These are phyloP conservation scores for Acleris cristana DNA, from an alignment of 2,888 invertebrate genomes.

Conservation along the genomic window DNA sequence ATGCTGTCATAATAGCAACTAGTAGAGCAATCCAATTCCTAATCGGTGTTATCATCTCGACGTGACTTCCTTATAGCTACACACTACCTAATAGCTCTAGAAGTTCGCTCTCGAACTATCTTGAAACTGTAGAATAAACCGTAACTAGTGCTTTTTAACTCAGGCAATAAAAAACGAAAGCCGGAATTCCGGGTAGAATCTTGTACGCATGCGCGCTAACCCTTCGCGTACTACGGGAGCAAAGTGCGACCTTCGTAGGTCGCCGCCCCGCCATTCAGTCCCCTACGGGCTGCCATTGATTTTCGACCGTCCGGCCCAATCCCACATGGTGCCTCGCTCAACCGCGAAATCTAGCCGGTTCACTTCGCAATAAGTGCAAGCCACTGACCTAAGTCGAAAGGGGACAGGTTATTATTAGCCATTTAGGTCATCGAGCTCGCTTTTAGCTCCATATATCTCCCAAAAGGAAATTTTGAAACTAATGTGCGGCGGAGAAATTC, in stretches of 20 bases:
- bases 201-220: slow-evolving; percentile 68
- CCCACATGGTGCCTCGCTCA: slow-evolving; percentile 61
- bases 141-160: too few relatives aligned
- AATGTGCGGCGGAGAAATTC: not conserved
- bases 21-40: too few relatives aligned
- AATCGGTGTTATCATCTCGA: too few relatives aligned
- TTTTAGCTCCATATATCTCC: slow-evolving; percentile 5
- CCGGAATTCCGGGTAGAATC: slow-evolving; percentile 22
- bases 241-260: slow-evolving; percentile 75
- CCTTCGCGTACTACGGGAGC: slow-evolving; percentile 72
- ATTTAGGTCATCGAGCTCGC: slow-evolving; percentile 26
- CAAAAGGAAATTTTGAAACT: not conserved
- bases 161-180: slow-evolving; percentile 17
- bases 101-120: too few relatives aligned
- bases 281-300: slow-evolving; percentile 70
- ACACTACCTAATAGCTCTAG: too few relatives aligned
- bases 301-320: slow-evolving; percentile 59
- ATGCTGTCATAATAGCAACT: too few relatives aligned
- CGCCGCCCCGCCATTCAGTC: slow-evolving; percentile 75
- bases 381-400: slow-evolving; percentile 18
- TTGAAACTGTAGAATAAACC: too few relatives aligned
- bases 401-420: slow-evolving; percentile 8
- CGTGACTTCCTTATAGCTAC: too few relatives aligned
- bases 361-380: slow-evolving; percentile 52
- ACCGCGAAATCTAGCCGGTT: slow-evolving; percentile 61